Evolutionary conservation across 2,797 vertebrate genomes (phyloP).

Genomic region (Pipistrellus pipistrellus): DNA sequence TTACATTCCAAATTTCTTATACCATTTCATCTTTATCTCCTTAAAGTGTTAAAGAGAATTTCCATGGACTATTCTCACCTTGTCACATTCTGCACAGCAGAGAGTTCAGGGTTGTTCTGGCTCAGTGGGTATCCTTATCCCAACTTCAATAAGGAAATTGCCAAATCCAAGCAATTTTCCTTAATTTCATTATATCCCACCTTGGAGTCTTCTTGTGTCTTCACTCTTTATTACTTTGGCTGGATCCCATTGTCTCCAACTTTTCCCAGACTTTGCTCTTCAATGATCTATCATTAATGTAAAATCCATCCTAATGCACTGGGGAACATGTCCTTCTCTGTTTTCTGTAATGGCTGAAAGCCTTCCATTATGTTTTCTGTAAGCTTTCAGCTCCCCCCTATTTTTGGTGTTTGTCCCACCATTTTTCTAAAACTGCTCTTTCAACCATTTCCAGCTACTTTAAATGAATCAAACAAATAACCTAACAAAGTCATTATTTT

Average conservation of each 20-base stretch:
- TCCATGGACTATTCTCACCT: neutral
- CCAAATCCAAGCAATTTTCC: neutral
- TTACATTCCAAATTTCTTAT: neutral
- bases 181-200: neutral
- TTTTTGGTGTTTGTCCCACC: neutral
- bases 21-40: neutral
- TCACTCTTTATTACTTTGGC: neutral
- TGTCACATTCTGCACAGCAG: neutral
- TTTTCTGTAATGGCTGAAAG: neutral
- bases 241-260: neutral
- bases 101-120: neutral
- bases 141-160: neutral
- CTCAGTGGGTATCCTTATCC: neutral
- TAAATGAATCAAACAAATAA: neutral
- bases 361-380: neutral
- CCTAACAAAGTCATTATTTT: neutral
- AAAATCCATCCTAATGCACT: neutral
- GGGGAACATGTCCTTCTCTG: neutral
- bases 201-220: neutral
- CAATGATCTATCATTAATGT: neutral
- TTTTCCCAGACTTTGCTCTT: neutral
- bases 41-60: slow-evolving; percentile 6
- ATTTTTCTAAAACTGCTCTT: neutral
- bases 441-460: slow-evolving; percentile 14
- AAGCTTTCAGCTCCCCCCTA: neutral